Evolutionary conservation across 2,113 vertebrate genomes (phyloP), one percentile per base, ranked within the genome.

Genomic region (Ptilorrhoa leucosticta): DNA sequence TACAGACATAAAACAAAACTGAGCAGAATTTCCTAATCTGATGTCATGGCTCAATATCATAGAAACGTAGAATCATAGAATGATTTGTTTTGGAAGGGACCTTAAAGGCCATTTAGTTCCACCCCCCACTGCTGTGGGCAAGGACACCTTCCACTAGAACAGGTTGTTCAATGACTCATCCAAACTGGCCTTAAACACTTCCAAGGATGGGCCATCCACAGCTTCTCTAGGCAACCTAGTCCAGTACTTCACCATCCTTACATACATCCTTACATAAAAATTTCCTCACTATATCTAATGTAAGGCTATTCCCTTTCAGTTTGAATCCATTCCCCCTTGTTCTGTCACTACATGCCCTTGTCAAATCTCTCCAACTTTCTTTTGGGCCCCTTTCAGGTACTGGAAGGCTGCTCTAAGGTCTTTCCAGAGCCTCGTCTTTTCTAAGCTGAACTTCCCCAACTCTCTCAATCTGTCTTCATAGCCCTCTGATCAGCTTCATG

Each of bases 51-150:
- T 35, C 39, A 71, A 17, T 33, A 42, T 23, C 18, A 76, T 8
- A 31, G 61, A 76, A 47, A 35, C 10, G 31, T 11, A 7, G 10
- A 61, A 35, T 47, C 8, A 27, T 13, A 61, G 26, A 54, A 27
- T 0, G 1, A 0, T 40, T 47, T 76, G 7, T 51, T 7, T 31
- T 40, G 24, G 11, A 75, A 47, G 16, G 6, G 24, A 61, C 24
- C 13, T 54, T 10, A 68, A 45, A 31, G n/a, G 3, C 4, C 39
- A 10, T 35, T 39, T 54, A 53, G 4, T 60, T 82, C 69, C 16
- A 24, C 15, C 6, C 2, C 2, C 11, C 47, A 31, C 8, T 51
- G 8, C 27, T 37, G 28, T 39, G 28, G 60, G 5, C 13, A 44
- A 8, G 23, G 15, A 27, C 39, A 24, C 8, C 21, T 61, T 54